Percentiles rank a stretch among this genome's conserved stretches.
Evolutionary conservation across 2,797 vertebrate genomes (phyloP).

Genomic region (Gastrophryne carolinensis): DNA sequence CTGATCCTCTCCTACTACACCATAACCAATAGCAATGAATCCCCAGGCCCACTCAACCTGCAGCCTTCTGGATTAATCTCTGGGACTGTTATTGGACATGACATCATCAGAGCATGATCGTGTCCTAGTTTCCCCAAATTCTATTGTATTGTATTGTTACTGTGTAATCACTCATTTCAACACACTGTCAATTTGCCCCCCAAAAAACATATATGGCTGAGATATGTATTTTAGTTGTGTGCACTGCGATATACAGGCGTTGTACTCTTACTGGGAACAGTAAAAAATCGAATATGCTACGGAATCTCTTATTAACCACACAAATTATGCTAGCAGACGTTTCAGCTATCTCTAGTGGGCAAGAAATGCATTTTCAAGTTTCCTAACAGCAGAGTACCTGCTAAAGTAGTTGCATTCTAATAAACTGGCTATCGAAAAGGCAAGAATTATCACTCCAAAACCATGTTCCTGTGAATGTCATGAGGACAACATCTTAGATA

Average conservation of each 20-base stretch:
- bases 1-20: too few species aligned
- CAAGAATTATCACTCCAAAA: neutral
- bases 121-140: too few species aligned
- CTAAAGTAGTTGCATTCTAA: neutral
- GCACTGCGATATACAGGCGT: neutral
- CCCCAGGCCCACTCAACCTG: too few species aligned
- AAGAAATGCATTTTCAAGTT: conserved; percentile 47
- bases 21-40: too few species aligned
- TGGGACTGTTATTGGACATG: too few species aligned
- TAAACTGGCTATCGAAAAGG: neutral
- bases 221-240: too few species aligned
- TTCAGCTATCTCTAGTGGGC: conserved; percentile 39
- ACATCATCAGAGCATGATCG: too few species aligned
- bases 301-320: neutral
- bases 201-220: too few species aligned
- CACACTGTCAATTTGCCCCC: too few species aligned
- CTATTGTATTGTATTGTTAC: too few species aligned
- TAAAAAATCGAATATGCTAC: neutral
- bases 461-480: neutral
- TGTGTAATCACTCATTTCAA: too few species aligned
- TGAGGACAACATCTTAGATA: neutral
- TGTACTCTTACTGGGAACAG: neutral
- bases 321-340: neutral
- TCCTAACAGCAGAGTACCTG: conserved; percentile 28
- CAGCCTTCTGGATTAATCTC: too few species aligned